Conservation (phyloP, 2,888 invertebrate species). For the Scelioninae gen. 2 region DNA sequence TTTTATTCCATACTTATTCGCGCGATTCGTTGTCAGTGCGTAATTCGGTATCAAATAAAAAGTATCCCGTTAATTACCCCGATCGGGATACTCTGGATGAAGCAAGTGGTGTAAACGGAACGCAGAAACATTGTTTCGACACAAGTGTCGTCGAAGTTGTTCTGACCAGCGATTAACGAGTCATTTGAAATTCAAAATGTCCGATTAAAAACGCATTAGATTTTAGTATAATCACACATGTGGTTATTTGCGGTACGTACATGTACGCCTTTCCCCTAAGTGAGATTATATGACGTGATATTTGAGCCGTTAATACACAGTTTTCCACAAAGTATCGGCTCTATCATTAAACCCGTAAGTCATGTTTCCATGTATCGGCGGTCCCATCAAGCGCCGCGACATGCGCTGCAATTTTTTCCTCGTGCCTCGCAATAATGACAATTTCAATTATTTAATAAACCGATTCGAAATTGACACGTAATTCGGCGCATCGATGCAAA, state of each 20-base stretch:
- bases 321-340: constrained; percentile 35
- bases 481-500: too few relatives aligned
- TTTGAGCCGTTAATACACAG: constrained; percentile 60
- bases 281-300: constrained; percentile 46
- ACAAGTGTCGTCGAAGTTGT: constrained; percentile 28
- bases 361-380: constrained; percentile 36
- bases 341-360: constrained; percentile 30
- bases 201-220: constrained; percentile 74
- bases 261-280: constrained; percentile 35
- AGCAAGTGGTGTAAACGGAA: too few relatives aligned
- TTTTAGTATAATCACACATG: constrained; percentile 63
- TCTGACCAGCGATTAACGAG: constrained; percentile 59
- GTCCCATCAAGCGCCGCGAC: constrained; percentile 1
- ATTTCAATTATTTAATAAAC: not conserved
- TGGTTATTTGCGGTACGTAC: constrained; percentile 24
- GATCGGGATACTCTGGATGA: too few relatives aligned
- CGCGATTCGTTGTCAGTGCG: too few relatives aligned
- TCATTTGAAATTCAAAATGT: constrained; percentile 73
- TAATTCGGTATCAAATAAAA: too few relatives aligned
- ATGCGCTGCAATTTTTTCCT: constrained; percentile 2
- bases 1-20: too few relatives aligned
- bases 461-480: too few relatives aligned
- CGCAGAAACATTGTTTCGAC: too few relatives aligned
- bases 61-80: too few relatives aligned
- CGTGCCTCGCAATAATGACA: not conserved